Percentiles rank a stretch among this genome's conserved stretches.
Evolutionary conservation across 1,140 invertebrate species (phyloP).

Genomic region (Lasioglossum albipes): DNA sequence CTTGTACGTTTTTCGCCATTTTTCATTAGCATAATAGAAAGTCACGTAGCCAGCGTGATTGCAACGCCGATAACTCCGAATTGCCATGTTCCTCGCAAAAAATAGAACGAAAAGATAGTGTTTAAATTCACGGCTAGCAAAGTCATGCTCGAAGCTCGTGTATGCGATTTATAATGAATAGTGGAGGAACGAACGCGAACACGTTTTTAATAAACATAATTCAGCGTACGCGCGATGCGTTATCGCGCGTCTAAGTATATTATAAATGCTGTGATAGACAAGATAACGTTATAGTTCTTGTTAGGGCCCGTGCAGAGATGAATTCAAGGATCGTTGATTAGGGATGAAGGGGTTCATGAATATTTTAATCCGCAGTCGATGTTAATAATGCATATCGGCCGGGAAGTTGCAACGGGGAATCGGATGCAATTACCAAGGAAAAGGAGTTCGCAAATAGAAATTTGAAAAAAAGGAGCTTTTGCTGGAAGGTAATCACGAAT

Average conservation of each 20-base stretch:
- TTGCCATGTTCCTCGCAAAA: neutral
- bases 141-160: neutral
- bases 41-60: neutral
- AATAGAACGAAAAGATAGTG: neutral
- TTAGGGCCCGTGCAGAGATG: slow-evolving; percentile 8
- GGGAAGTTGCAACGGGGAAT: neutral
- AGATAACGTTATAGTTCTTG: slow-evolving; percentile 38
- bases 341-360: slow-evolving; percentile 41
- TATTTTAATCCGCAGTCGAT: slow-evolving; percentile 37
- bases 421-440: neutral
- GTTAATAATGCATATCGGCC: slow-evolving; percentile 29
- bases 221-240: slow-evolving; percentile 13
- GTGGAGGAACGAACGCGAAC: slow-evolving; percentile 10
- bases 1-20: neutral
- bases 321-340: slow-evolving; percentile 41
- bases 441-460: neutral
- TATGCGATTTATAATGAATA: slow-evolving; percentile 26
- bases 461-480: neutral
- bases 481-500: neutral
- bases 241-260: slow-evolving; percentile 37
- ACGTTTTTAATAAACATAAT: slow-evolving; percentile 44
- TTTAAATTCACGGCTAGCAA: neutral
- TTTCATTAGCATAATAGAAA: neutral
- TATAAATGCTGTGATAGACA: slow-evolving; percentile 39
- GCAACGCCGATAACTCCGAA: neutral